Evolutionary conservation across 2,113 vertebrate species (phyloP), one percentile per base, ranked within the genome.

Genomic region (Brevimyrus niger): DNA sequence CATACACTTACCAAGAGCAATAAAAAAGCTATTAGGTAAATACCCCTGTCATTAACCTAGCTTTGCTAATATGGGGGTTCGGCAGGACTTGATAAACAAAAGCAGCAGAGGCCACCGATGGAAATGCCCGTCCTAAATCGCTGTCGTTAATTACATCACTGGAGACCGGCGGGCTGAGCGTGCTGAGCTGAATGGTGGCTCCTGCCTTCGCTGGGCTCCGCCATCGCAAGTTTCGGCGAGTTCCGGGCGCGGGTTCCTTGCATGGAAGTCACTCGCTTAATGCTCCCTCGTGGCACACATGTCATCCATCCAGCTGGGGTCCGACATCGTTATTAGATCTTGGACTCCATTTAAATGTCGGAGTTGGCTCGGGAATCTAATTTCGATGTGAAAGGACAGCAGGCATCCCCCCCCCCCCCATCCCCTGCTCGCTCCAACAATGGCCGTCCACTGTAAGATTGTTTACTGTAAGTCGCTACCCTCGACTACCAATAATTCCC

Each of bases 11-110:
- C 94, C 91, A 92, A 93, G 94, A 95, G 94, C 95, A 96, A 96
- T 96, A 96, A 96, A 96, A 96, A 95, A 93, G 95, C 94, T 94
- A 96, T 96, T 96, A 96, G 93, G 94, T 94, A 94, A 96, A 96
- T 96, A 96, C 94, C 95, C 96, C 94, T 93, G 94, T 95, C 96
- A 96, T 96, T 96, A 96, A 95, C 94, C 94, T 94, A 95, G 96
- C 95, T 94, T 95, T 93, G 94, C 94, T 96, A 96, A 96, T 96
- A 96, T 94, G 94, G 93, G 76, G 92, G 94, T 94, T 95, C 95
- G 95, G 94, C 94, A 92, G 94, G 95, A 92, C 94, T 95, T 94
- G 92, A 95, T 95, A 95, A 96, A 96, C 95, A 96, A 95, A 96
- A 94, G 93, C 94, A 88, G 93, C 92, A 92, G 92, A 92, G 90